Evolutionary conservation across 2,113 vertebrate species (phyloP), one percentile per base, ranked within the genome.

Genomic region (Marmota flaviventris): DNA sequence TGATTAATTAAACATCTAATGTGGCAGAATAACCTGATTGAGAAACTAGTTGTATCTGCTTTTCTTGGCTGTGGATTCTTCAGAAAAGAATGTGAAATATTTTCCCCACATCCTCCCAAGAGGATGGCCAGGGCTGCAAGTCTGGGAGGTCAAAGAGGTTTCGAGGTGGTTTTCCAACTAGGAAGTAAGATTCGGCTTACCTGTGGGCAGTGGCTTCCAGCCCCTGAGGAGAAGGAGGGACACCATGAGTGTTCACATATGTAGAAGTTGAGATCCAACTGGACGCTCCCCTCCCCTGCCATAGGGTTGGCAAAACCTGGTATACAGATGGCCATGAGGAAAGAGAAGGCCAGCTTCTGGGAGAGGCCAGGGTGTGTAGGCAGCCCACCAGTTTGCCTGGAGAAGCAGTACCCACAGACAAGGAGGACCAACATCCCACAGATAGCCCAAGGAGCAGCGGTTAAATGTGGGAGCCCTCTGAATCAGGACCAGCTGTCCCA

Each of bases 1-100:
- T 81, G 69, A 78, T 79, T 91, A 95, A 89, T 93, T 56, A 70
- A 86, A 93, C 27, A 82, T 70, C 56, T 89, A 93, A 63, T 88
- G 92, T 17, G 67, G 87, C 70, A 75, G 77, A 82, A 78, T 63
- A 95, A 93, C 27, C 72, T 95, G 96, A 97, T 92, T 95, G 96
- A 95, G 94, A 96, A 97, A 95, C 84, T 77, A 85, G 76, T 88
- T 78, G 25, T 95, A 85, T 89, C 77, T 96, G 86, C 77, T 93
- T 97, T 96, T 97, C 95, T 90, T 90, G 87, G 87, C 81, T 63
- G 18, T 90, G 72, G 92, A 92, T 27, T 90, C 96, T 82, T 97
- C 88, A 92, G 81, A 65, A 97, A 97, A 94, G 95, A 97, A 98
- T 98, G 97, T 95, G 70, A 95, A 95, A 53, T 88, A 98, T 98